phyloP scores from a whole-genome alignment of 2,797 vertebrate species.

The Melanogrammus aeglefinus region DNA sequence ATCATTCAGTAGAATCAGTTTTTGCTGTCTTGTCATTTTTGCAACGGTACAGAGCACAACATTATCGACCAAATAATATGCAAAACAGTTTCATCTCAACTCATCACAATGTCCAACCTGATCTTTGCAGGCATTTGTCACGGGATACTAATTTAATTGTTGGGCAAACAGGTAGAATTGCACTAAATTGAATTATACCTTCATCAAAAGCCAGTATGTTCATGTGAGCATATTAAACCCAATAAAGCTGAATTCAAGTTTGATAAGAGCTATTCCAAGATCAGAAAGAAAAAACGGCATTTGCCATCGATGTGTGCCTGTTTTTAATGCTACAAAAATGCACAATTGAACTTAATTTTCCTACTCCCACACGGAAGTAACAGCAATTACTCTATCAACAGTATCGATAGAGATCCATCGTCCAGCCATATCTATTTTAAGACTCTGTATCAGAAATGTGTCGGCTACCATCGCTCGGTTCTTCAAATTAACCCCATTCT shows the following conservation, averaged over 20 bases:
- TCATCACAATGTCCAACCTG: not conserved
- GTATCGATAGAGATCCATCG: not conserved
- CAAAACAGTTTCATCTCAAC: not conserved
- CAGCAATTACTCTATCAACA: no score
- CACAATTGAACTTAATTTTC: no score
- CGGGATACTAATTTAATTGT: no score
- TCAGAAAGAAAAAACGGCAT: no score
- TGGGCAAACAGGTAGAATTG: no score
- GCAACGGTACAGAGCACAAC: not conserved
- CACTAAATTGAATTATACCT: no score
- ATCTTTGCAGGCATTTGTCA: not conserved
- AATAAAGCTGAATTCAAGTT: no score
- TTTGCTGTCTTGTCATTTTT: not conserved
- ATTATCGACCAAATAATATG: not conserved
- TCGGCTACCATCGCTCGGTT: not conserved
- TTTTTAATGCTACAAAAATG: not conserved
- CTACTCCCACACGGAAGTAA: no score
- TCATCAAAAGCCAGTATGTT: not conserved
- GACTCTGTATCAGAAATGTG: not conserved
- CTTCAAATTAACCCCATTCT: not conserved
- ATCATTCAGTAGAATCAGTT: not conserved
- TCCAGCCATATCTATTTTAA: not conserved
- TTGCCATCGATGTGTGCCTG: not conserved
- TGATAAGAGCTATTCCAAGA: no score
- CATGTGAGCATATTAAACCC: no score